A percentile compares a stretch with the other conserved stretches of the same genome.
These are phyloP conservation scores for Geotrypetes seraphini DNA, from an alignment of 2,797 vertebrate genomes.

Conservation along the genomic window DNA sequence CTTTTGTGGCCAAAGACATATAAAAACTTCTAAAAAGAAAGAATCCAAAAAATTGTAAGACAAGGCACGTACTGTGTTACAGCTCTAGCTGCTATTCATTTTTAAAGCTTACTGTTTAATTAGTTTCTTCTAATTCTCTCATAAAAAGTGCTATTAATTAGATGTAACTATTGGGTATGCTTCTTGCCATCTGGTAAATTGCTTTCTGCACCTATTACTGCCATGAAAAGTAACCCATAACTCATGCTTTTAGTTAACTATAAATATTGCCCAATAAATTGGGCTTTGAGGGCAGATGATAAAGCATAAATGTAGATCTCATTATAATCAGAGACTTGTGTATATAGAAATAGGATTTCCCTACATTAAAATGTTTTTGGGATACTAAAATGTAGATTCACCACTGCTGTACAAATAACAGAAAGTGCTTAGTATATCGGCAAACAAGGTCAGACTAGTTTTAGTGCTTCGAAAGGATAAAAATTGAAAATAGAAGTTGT, in stretches of 20 bases:
- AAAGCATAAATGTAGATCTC: neutral
- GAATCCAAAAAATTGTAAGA: no score
- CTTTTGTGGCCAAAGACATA: no score
- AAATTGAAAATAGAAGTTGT: no score
- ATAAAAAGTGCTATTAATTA: slow-evolving; percentile 1
- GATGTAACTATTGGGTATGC: neutral
- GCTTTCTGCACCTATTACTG: neutral
- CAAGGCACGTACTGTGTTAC: no score
- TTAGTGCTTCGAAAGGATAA: no score
- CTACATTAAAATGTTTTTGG: no score
- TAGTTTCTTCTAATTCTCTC: neutral
- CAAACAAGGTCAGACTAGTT: no score
- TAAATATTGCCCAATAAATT: neutral
- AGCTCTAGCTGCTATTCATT: neutral
- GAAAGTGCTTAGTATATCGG: no score
- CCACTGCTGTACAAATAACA: no score
- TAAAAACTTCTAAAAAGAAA: no score
- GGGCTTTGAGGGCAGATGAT: neutral
- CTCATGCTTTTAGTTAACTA: neutral
- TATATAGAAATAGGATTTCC: neutral
- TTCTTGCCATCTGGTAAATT: slow-evolving; percentile 1
- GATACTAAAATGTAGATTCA: no score
- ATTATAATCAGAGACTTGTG: neutral
- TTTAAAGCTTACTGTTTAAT: neutral
- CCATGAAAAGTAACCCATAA: neutral